Evolutionary conservation across 2,797 vertebrate species (phyloP).

Genomic region (Cynodonichthys magdalenae): DNA sequence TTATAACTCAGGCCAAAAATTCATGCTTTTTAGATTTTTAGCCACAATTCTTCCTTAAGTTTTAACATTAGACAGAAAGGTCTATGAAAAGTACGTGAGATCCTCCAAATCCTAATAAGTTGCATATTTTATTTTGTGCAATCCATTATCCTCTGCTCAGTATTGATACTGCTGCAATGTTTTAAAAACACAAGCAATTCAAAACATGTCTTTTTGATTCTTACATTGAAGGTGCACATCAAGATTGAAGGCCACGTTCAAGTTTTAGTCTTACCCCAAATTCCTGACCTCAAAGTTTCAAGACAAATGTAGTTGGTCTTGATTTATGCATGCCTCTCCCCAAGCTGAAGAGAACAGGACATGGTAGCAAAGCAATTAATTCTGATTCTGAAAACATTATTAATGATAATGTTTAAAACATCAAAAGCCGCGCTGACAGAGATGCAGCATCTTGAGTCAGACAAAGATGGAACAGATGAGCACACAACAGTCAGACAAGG

Average conservation of each 20-base stretch:
- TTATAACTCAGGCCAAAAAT: conserved; percentile 46
- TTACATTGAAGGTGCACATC: conserved; percentile 18
- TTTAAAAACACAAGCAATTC: conserved; percentile 12
- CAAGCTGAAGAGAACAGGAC: conserved; percentile 71
- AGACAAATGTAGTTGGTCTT: conserved; percentile 75
- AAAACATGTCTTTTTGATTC: conserved; percentile 16
- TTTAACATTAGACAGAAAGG: conserved; percentile 19
- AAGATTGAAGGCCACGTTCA: conserved; percentile 28
- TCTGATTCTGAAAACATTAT: conserved; percentile 80
- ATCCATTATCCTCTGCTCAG: conserved; percentile 13
- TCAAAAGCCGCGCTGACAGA: conserved; percentile 71
- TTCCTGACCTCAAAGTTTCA: conserved; percentile 72
- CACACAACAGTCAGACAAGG: conserved; percentile 76
- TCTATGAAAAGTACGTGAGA: conserved; percentile 30
- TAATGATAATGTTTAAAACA: conserved; percentile 82
- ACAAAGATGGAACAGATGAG: conserved; percentile 76
- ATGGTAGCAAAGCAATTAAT: conserved; percentile 75
- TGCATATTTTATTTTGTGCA: conserved; percentile 1
- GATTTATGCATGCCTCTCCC: conserved; percentile 72
- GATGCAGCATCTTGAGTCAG: conserved; percentile 72
- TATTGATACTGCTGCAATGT: conserved; percentile 1
- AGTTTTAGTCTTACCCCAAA: conserved; percentile 64
- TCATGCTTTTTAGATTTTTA: conserved; percentile 28
- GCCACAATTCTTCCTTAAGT: conserved; percentile 28
- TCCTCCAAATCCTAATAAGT: conserved; percentile 1